Percentiles rank a stretch among this genome's conserved stretches.
Evolutionary conservation across 2,888 invertebrate genomes (phyloP).

Genomic region (Drosophila glabriapex): DNA sequence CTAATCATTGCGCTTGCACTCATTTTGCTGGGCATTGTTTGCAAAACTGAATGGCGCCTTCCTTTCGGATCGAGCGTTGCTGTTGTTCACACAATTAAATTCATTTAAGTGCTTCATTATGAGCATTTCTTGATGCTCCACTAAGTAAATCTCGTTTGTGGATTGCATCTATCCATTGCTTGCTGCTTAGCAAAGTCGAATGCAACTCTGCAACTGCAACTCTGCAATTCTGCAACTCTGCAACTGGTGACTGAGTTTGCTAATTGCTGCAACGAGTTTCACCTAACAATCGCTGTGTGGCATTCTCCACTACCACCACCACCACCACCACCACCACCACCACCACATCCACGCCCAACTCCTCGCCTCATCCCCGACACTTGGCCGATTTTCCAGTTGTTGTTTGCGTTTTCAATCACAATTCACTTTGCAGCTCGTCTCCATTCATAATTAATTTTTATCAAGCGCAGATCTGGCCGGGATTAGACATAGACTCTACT

Average conservation of each 20-base stretch:
- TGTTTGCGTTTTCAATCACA: constrained; percentile 78
- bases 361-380: constrained; percentile 13
- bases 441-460: constrained; percentile 75
- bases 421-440: constrained; percentile 35
- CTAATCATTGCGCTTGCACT: constrained; percentile 65
- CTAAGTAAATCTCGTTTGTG: constrained; percentile 74
- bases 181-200: constrained; percentile 31
- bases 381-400: constrained; percentile 70
- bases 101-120: constrained; percentile 82
- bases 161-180: constrained; percentile 14
- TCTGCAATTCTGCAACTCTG: constrained; percentile 11
- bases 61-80: constrained; percentile 27
- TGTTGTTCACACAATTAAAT: constrained; percentile 80
- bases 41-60: constrained; percentile 59
- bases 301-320: constrained; percentile 15
- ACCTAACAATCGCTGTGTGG: constrained; percentile 56
- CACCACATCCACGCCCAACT: neutral
- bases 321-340: neutral
- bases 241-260: constrained; percentile 38
- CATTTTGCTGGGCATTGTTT: constrained; percentile 69
- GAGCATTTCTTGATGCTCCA: constrained; percentile 68
- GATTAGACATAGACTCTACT: constrained; percentile 52
- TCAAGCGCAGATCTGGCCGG: constrained; percentile 66
- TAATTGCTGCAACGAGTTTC: constrained; percentile 76
- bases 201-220: constrained; percentile 17